Evolutionary conservation across 23 tunicate species (phyloP).

Genomic region (Corella eumyota): DNA sequence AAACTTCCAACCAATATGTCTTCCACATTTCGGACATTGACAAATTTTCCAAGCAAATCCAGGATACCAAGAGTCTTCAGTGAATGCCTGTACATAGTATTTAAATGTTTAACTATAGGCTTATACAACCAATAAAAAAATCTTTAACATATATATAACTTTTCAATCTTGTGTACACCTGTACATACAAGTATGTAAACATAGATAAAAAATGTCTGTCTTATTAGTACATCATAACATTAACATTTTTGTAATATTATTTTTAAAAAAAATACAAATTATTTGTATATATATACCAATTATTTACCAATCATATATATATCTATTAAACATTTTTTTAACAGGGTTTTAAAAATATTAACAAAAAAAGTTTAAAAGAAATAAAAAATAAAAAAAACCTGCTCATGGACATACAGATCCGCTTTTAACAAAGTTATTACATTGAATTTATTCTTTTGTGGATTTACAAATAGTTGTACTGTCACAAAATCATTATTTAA

Average conservation of each 20-base stretch:
- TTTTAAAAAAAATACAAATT: too few relatives aligned
- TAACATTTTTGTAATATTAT: too few relatives aligned
- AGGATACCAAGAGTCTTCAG: slow-evolving; percentile 73
- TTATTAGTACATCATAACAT: too few relatives aligned
- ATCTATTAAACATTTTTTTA: too few relatives aligned
- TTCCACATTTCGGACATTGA: slow-evolving; percentile 47
- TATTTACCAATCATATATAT: too few relatives aligned
- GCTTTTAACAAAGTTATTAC: slow-evolving; percentile 51
- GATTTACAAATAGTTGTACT: slow-evolving; percentile 53
- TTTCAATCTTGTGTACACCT: background rate
- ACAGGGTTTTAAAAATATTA: background rate
- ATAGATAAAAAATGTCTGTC: too few relatives aligned
- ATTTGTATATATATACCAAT: too few relatives aligned
- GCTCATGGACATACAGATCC: slow-evolving; percentile 17
- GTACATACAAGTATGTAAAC: background rate
- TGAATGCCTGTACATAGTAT: slow-evolving; percentile 14
- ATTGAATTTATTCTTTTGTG: slow-evolving; percentile 38
- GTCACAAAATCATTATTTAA: background rate
- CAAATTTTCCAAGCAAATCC: slow-evolving; percentile 68
- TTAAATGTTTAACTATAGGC: background rate
- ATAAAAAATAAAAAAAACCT: background rate
- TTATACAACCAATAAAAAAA: background rate
- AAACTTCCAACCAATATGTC: slow-evolving; percentile 70
- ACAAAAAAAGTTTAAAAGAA: background rate
- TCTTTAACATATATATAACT: background rate